phyloP scores from a whole-genome alignment of 2,113 vertebrate species.

The Vicugna pacos region DNA sequence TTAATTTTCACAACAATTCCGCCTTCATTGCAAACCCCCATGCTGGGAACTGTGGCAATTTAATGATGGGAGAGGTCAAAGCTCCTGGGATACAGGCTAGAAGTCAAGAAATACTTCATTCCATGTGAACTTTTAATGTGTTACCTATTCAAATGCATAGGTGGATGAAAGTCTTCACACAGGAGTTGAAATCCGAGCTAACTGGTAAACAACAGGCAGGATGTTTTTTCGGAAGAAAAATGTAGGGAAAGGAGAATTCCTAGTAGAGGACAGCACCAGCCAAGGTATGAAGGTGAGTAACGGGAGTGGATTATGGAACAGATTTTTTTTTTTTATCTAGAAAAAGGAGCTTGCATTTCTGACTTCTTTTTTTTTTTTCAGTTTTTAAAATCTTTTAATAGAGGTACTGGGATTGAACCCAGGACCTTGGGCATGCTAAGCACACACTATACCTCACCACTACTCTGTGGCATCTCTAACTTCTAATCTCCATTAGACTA shows the following conservation, averaged over 20 bases:
- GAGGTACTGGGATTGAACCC: no score
- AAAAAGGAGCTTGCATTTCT: neutral
- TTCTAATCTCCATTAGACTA: no score
- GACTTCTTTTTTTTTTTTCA: no score
- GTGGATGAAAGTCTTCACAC: neutral
- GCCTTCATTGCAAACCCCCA: neutral
- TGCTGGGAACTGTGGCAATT: neutral
- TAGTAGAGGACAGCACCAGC: neutral
- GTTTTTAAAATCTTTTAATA: no score
- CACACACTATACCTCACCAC: no score
- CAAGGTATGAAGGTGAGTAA: neutral
- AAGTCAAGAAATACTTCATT: neutral
- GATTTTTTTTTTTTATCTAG: neutral
- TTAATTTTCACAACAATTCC: neutral
- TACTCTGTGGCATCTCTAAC: no score
- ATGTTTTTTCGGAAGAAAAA: neutral
- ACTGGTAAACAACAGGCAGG: neutral
- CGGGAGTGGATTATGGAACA: neutral
- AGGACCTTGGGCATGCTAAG: no score
- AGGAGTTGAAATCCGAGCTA: neutral
- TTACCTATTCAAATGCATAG: neutral
- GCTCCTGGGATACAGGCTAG: neutral
- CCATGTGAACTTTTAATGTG: neutral
- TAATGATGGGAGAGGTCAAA: neutral
- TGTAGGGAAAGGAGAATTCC: neutral